Evolutionary conservation across 2,113 vertebrate species (phyloP), one percentile per base, ranked within the genome.

Genomic region (Alligator mississippiensis): DNA sequence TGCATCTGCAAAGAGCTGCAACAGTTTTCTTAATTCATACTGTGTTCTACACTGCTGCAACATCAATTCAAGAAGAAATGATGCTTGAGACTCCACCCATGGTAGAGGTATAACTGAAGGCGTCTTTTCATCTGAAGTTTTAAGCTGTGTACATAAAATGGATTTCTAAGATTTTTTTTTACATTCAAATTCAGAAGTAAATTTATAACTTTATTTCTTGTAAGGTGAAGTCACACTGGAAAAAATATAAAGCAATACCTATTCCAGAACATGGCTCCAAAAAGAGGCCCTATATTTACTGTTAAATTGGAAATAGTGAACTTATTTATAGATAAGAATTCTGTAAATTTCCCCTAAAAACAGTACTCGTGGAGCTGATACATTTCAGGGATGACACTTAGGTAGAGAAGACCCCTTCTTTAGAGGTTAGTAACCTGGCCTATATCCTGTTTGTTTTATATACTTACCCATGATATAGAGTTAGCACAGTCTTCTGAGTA

Each of bases 61-160:
- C 98, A 99, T 98, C 21, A 98, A 86, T 57, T 98, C 97, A 24
- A 99, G 97, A 47, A 99, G 98, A 62, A 98, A 98, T 0, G 98
- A 94, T 0, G 98, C 98, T 79, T 99, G 99, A 1, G 97, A 95
- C 87, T 98, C 98, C 90, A 99, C 47, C 99, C 99, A 99, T 0
- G 96, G 92, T 54, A 96, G 90, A 1, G 99, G 98, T 4, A 98
- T 80, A 5, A 79, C 34, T 4, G 96, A 19, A 0, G 92, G 88
- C 13, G 93, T 79, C 1, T 63, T 30, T 1, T 91, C 25, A 4
- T 89, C 86, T 3, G 92, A 87, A 1, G 63, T 95, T 79, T 98
- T 97, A 78, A 98, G 93, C 99, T 99, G 80, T 1, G 59, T 5
- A 30, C 8, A 47, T 0, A 54, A 77, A 60, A 83, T 77, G 63